Evolutionary conservation across 2,113 vertebrate species (phyloP).

Genomic region (Struthio camelus): DNA sequence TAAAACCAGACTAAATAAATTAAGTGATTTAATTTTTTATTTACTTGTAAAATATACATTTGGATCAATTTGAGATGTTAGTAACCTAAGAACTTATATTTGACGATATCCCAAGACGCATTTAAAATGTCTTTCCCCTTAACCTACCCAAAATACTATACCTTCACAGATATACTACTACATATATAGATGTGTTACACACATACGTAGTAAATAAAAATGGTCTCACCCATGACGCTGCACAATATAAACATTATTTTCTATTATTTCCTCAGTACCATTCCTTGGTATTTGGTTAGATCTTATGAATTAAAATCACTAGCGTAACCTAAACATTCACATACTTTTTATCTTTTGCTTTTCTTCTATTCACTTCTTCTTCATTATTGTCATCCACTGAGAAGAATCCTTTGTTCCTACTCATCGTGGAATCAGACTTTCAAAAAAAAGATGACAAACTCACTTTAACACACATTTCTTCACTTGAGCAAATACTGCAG

Average conservation of each 20-base stretch:
- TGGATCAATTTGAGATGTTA: rapidly evolving
- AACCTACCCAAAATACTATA: background rate
- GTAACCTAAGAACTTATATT: background rate
- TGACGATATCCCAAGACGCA: background rate
- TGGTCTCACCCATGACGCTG: rapidly evolving
- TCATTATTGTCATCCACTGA: background rate
- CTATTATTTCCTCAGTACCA: background rate
- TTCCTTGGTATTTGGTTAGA: background rate
- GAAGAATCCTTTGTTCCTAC: background rate
- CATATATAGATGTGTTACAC: background rate
- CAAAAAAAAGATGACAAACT: background rate
- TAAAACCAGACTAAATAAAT: rapidly evolving
- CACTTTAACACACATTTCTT: background rate
- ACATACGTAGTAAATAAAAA: rapidly evolving
- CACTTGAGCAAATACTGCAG: background rate
- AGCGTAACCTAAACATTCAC: background rate
- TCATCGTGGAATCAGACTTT: background rate
- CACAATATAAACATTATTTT: background rate
- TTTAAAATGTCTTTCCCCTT: background rate
- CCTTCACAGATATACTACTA: background rate
- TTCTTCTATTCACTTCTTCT: conserved; percentile 17
- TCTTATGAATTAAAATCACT: background rate
- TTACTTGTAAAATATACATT: background rate
- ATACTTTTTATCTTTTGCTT: conserved; percentile 20
- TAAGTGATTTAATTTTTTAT: background rate